A percentile compares a stretch with the other conserved stretches of the same genome.
phyloP scores from a whole-genome alignment of 23 tunicate species.

The Ciona savignyi region DNA sequence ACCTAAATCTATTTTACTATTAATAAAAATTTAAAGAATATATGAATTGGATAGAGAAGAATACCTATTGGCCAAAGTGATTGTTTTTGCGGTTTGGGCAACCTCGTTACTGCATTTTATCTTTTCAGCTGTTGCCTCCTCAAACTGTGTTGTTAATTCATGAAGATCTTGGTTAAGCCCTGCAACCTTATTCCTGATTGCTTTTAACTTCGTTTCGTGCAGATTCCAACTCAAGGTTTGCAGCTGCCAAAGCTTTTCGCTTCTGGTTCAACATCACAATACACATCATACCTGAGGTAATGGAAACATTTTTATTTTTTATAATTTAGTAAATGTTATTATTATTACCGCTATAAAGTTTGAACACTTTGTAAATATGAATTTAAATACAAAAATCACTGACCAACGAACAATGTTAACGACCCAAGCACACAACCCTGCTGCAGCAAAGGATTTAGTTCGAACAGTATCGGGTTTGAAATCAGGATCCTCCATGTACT shows the following conservation, averaged over 20 bases:
- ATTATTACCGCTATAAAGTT: too few relatives aligned
- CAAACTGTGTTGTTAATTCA: slow-evolving; percentile 57
- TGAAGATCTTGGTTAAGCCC: slow-evolving; percentile 46
- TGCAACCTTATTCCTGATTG: slow-evolving; percentile 35
- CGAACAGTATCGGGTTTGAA: slow-evolving; percentile 61
- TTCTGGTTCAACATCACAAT: slow-evolving; percentile 91
- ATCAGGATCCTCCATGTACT: slow-evolving; percentile 71
- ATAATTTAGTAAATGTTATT: too few relatives aligned
- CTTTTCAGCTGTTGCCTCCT: slow-evolving; percentile 86
- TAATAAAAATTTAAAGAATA: too few relatives aligned
- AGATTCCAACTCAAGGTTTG: slow-evolving; percentile 62
- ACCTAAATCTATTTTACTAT: too few relatives aligned
- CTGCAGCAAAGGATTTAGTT: slow-evolving; percentile 83
- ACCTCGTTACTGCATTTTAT: slow-evolving; percentile 81
- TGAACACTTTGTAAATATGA: too few relatives aligned
- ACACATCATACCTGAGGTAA: slow-evolving; percentile 69
- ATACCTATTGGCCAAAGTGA: slow-evolving; percentile 76
- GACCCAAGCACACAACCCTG: slow-evolving; percentile 89
- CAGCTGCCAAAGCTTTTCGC: slow-evolving; percentile 61
- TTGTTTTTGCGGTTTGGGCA: slow-evolving; percentile 74
- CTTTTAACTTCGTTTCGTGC: slow-evolving; percentile 50
- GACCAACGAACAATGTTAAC: slow-evolving; percentile 87
- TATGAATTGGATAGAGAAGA: too few relatives aligned
- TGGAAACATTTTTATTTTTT: background rate
- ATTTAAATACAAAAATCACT: background rate